Percentiles rank a stretch among this genome's conserved stretches.
These are phyloP conservation scores for Synergus itoensis DNA, from an alignment of 2,888 invertebrate genomes.

Conservation along the genomic window DNA sequence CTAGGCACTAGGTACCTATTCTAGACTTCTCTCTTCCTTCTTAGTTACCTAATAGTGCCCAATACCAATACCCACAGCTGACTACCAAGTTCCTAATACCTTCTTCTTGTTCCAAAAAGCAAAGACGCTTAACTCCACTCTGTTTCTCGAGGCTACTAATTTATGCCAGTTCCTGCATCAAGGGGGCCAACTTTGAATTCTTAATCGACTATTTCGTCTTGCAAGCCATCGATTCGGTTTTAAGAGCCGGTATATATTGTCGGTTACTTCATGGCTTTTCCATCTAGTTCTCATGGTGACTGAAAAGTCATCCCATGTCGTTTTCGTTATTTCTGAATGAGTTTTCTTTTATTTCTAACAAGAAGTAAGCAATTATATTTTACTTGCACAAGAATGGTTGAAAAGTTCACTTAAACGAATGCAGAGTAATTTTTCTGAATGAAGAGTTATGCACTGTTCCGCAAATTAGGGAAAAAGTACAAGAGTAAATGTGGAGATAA, in stretches of 20 bases:
- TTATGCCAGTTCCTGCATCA: conserved; percentile 13
- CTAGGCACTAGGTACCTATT: not conserved
- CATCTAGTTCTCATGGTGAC: too few species aligned
- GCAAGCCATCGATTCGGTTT: not conserved
- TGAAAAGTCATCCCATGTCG: too few species aligned
- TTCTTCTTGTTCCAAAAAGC: conserved; percentile 13
- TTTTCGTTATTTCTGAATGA: too few species aligned
- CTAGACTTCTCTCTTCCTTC: not conserved
- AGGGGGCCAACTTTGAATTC: not conserved
- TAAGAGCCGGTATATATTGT: not conserved
- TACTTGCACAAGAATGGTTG: not conserved
- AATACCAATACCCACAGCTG: not conserved
- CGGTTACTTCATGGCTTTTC: not conserved
- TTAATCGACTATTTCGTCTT: conserved; percentile 5
- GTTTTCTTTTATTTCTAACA: not conserved
- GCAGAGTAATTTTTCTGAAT: not conserved
- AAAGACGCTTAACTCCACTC: not conserved
- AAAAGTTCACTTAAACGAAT: not conserved
- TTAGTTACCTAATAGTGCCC: not conserved
- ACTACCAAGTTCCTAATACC: conserved; percentile 21
- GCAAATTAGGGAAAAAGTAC: not conserved
- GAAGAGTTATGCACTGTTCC: not conserved
- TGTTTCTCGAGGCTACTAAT: not conserved
- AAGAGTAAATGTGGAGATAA: not conserved
- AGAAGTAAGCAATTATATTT: not conserved